A percentile compares a stretch with the other conserved stretches of the same genome.
phyloP scores from a whole-genome alignment of 2,113 vertebrate species.

The Morone saxatilis region DNA sequence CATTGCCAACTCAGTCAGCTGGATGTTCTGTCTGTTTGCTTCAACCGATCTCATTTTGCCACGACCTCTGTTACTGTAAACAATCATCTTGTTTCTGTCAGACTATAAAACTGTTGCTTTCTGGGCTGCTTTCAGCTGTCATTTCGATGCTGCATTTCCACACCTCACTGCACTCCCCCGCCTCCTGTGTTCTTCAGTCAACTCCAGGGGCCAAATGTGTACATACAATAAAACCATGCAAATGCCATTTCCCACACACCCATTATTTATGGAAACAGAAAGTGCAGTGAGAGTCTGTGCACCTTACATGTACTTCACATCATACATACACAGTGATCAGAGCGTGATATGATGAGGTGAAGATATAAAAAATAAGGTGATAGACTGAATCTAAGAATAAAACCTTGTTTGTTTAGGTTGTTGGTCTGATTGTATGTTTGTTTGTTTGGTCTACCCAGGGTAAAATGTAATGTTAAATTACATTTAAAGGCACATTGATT shows the following conservation, averaged over 20 bases:
- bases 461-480: not conserved
- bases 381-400: not conserved
- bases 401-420: not conserved
- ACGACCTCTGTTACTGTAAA: not conserved
- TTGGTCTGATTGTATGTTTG: not conserved
- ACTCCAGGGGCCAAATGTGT: not conserved
- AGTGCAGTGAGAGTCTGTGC: not conserved
- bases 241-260: not conserved
- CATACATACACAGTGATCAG: not conserved
- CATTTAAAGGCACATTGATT: not conserved
- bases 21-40: not conserved
- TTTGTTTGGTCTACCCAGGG: not conserved
- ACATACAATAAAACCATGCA: constrained; percentile 3
- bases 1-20: constrained; percentile 11
- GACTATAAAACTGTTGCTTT: constrained; percentile 2
- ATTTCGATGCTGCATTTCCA: not conserved
- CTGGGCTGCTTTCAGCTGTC: not conserved
- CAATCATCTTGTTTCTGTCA: constrained; percentile 5
- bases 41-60: constrained; percentile 4
- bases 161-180: not conserved
- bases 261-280: not conserved
- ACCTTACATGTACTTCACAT: not conserved
- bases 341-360: not conserved
- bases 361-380: not conserved
- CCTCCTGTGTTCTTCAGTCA: constrained; percentile 18